Evolutionary conservation across 1,140 invertebrate species (phyloP), one percentile per base, ranked within the genome.

Genomic region (Dendroctonus valens): DNA sequence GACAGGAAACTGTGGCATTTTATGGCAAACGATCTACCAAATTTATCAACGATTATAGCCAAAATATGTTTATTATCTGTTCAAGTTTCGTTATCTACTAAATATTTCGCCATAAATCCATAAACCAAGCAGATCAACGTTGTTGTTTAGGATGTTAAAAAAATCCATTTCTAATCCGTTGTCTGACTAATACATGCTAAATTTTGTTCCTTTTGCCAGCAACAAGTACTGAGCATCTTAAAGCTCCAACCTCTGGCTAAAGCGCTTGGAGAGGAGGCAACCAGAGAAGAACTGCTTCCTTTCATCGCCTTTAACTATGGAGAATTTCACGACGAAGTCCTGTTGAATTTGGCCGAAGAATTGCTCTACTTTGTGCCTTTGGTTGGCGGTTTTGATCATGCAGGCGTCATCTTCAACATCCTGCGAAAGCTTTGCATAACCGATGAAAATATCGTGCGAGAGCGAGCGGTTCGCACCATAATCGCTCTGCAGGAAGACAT

Each of bases 361-460:
- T 50, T 76, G n/a, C 69, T 61, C 44, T 38, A 68, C 15, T 72
- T 76, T 38, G 42, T 75, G 38, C 73, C 74, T 15, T 63, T 74
- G n/a, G 70, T 76, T 26, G 75, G 74, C 2, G 75, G 75, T 6
- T 60, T 64, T 12, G 69, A 75, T 50, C 55, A 75, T 53, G 68
- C 68, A 3, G 40, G 66, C n/a, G 57, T 68, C 5, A 42, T 76
- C 15, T 70, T 76, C 39, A 46, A 71, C 11, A 68, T 76, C 38
- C 51, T 75, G 42, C 41, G 57, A 9, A 73, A 69, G 41, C 51
- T 76, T 2, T 72, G 73, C 14, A 62, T 63, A 1, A 69, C 68
- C 7, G 75, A 75, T 42, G 75, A 76, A 67, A 69, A 54, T 8
- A 41, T 72, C 14, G 69, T 75, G 6, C 67, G 75, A 49, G 72